Conservation (phyloP, 2,797 vertebrate genomes). For the Anas georgica region DNA sequence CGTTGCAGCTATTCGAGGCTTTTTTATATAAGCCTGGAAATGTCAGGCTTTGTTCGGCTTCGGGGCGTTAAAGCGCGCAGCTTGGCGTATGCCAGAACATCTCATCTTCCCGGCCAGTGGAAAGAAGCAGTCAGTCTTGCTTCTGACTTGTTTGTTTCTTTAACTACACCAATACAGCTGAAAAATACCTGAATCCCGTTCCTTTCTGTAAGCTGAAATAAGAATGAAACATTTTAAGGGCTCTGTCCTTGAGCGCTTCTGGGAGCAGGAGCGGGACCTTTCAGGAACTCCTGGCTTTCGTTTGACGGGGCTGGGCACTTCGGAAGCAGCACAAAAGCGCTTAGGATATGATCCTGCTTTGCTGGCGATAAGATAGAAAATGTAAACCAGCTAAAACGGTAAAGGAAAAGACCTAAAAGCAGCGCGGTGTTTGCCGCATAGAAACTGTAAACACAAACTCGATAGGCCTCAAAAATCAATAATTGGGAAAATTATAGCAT, state of each 20-base stretch:
- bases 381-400: background rate
- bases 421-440: background rate
- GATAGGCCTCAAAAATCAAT: background rate
- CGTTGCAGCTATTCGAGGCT: background rate
- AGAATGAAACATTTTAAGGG: background rate
- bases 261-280: background rate
- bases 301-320: background rate
- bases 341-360: background rate
- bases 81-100: background rate
- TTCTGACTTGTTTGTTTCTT: background rate
- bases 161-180: background rate
- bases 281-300: rapidly evolving
- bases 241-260: background rate
- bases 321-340: background rate
- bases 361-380: background rate
- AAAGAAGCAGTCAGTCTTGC: background rate
- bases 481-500: background rate
- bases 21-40: background rate
- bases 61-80: background rate
- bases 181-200: background rate
- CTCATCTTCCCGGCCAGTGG: background rate
- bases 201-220: background rate
- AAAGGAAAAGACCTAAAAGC: background rate
- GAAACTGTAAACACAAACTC: background rate
- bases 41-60: background rate